phyloP scores from a whole-genome alignment of 2,113 vertebrate genomes.

The Rutilus rutilus region DNA sequence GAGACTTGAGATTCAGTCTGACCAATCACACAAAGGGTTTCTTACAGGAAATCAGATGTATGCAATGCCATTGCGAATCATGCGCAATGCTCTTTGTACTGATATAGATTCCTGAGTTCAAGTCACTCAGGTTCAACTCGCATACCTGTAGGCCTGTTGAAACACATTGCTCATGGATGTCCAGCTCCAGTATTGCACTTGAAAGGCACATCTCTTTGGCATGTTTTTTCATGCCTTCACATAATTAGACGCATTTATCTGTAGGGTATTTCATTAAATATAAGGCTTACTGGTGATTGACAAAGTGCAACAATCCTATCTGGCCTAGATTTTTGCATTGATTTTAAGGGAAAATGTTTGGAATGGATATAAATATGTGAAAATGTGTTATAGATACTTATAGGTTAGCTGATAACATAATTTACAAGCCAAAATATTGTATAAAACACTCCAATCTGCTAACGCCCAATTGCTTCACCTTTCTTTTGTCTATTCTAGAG shows the following conservation, averaged over 20 bases:
- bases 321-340: not conserved
- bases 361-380: not conserved
- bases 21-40: not conserved
- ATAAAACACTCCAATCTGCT: not conserved
- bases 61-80: not conserved
- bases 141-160: constrained; percentile 55
- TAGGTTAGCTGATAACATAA: not conserved
- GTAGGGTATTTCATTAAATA: not conserved
- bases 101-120: constrained; percentile 1
- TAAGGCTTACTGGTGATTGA: not conserved
- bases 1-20: not conserved
- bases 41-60: not conserved
- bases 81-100: not conserved
- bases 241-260: not conserved
- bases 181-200: not conserved
- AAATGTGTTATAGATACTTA: not conserved
- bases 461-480: not conserved
- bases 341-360: not conserved
- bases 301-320: not conserved
- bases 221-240: constrained; percentile 12
- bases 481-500: constrained; percentile 65
- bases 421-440: not conserved
- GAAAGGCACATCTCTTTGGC: not conserved
- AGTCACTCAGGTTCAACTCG: not conserved
- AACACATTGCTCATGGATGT: constrained; percentile 45